Percentiles rank a stretch among this genome's conserved stretches.
Conservation (phyloP, 2,113 vertebrate genomes). For the Syrrhaptes paradoxus region DNA sequence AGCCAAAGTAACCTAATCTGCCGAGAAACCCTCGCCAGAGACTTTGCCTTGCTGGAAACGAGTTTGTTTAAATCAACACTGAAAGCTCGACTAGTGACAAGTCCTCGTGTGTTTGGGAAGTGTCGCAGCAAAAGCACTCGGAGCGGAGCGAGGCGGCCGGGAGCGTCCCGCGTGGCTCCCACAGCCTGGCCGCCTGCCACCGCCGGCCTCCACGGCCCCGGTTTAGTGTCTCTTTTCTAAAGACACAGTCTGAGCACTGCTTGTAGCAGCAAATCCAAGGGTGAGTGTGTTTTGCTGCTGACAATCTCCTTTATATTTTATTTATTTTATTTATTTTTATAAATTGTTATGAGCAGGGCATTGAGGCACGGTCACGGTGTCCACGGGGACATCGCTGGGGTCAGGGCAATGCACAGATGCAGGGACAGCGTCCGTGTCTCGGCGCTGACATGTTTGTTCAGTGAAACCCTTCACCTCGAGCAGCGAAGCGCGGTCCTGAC, state of each 20-base stretch:
- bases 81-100: background rate
- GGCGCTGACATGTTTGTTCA: background rate
- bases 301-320: background rate
- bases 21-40: background rate
- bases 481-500: rapidly evolving
- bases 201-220: rapidly evolving
- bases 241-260: background rate
- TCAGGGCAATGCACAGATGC: rapidly evolving
- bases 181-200: background rate
- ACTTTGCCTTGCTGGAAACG: background rate
- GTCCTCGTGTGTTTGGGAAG: background rate
- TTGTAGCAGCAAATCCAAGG: rapidly evolving
- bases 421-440: background rate
- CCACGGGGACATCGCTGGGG: background rate
- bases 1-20: background rate
- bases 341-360: background rate
- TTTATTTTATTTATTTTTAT: too few species aligned
- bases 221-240: background rate
- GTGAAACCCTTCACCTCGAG: background rate
- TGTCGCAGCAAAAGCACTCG: rapidly evolving
- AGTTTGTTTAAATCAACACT: background rate
- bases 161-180: rapidly evolving
- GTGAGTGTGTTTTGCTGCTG: background rate
- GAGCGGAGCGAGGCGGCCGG: background rate
- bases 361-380: background rate